Conservation (phyloP, 1,140 invertebrate species). For the Cydia splendana region DNA sequence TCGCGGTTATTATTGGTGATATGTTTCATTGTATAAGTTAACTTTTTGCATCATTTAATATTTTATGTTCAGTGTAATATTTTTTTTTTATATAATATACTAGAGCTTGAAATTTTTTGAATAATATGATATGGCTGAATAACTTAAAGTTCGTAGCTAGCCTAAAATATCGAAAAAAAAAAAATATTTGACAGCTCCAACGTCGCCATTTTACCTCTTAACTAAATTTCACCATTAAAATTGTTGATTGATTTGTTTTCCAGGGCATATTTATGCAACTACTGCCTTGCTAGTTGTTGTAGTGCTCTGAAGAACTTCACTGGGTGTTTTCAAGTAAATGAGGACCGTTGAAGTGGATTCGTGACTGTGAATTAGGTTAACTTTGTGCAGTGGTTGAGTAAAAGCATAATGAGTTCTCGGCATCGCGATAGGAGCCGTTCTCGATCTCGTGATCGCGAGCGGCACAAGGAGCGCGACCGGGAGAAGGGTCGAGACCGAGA, state of each 20-base stretch:
- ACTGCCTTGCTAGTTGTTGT: neutral
- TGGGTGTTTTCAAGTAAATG: neutral
- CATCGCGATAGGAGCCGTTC: constrained; percentile 72
- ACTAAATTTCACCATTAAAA: neutral
- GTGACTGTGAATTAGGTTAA: neutral
- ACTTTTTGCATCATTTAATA: too few relatives aligned
- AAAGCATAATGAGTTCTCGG: constrained; percentile 67
- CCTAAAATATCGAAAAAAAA: neutral
- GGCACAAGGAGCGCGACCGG: constrained; percentile 49
- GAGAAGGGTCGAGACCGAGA: constrained; percentile 57
- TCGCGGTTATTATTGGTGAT: too few relatives aligned
- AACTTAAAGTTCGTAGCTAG: neutral
- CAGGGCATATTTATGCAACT: constrained; percentile 6
- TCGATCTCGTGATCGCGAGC: constrained; percentile 70
- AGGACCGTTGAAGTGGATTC: neutral
- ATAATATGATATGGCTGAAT: constrained; percentile 1
- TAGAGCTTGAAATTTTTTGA: constrained; percentile 39
- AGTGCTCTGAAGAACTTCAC: neutral
- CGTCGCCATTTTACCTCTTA: constrained; percentile 6
- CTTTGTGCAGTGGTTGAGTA: constrained; percentile 6
- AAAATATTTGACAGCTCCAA: neutral
- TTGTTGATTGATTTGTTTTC: constrained; percentile 7
- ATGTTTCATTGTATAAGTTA: too few relatives aligned
- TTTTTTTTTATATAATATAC: too few relatives aligned
- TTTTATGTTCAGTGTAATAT: too few relatives aligned